These are phyloP conservation scores for Melanotaenia trifasciata DNA, from an alignment of 2,797 vertebrate genomes.

Conservation along the genomic window DNA sequence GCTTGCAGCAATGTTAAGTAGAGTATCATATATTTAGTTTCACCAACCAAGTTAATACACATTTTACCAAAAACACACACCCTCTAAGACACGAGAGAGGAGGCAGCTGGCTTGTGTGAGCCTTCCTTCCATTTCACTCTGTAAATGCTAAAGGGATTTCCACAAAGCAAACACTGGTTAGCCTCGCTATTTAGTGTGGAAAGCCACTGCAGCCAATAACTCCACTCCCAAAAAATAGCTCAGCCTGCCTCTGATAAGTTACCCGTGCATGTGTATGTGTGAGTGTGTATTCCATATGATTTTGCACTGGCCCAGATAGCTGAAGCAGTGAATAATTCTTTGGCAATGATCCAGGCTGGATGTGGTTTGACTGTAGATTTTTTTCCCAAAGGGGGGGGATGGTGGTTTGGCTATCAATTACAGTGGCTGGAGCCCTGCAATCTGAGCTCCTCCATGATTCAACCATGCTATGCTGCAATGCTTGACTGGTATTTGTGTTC, in stretches of 20 bases:
- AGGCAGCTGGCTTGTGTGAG: conserved; percentile 59
- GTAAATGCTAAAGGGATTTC: conserved; percentile 81
- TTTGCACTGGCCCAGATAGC: conserved; percentile 71
- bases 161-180: conserved; percentile 86
- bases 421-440: conserved; percentile 71
- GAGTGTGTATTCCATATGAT: conserved; percentile 71
- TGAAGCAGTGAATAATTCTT: conserved; percentile 73
- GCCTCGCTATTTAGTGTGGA: conserved; percentile 80
- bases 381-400: conserved; percentile 40
- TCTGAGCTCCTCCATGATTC: conserved; percentile 71
- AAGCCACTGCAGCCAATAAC: conserved; percentile 75
- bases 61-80: conserved; percentile 35
- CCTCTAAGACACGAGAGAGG: conserved; percentile 28
- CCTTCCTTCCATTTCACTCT: conserved; percentile 70
- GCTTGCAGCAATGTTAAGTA: too few relatives aligned
- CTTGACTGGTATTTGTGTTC: conserved; percentile 54
- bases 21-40: too few relatives aligned
- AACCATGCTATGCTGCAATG: conserved; percentile 58
- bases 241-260: conserved; percentile 54
- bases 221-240: conserved; percentile 74
- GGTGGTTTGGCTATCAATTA: conserved; percentile 75
- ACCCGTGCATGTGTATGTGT: conserved; percentile 21
- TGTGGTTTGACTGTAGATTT: conserved; percentile 74
- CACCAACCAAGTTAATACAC: conserved; percentile 4
- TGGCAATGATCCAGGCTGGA: conserved; percentile 77